A percentile compares a stretch with the other conserved stretches of the same genome.
Evolutionary conservation across 2,797 vertebrate species (phyloP).

Genomic region (Hirundo rustica): DNA sequence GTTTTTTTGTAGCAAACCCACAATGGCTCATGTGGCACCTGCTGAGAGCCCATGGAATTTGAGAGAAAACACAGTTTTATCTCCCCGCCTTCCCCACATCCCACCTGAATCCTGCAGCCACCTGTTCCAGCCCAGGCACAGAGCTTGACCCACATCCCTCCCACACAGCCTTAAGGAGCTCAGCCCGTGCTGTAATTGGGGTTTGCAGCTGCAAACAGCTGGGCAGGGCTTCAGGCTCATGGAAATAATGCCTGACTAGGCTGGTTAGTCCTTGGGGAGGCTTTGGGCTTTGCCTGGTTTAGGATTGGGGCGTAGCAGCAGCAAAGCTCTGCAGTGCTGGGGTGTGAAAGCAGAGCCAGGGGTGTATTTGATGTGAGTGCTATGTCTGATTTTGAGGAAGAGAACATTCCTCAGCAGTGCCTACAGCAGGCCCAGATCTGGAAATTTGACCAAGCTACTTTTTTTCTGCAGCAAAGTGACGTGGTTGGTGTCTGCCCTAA

Average conservation of each 20-base stretch:
- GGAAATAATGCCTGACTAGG: background rate
- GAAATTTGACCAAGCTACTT: background rate
- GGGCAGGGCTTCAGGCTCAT: background rate
- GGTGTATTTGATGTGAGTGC: background rate
- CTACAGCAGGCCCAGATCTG: background rate
- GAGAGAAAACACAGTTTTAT: background rate
- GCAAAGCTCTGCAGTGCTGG: background rate
- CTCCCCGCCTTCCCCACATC: background rate
- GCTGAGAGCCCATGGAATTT: background rate
- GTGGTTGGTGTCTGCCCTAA: background rate
- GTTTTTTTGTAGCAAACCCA: background rate
- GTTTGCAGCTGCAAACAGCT: conserved; percentile 14
- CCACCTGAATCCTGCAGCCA: background rate
- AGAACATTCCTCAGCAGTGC: background rate
- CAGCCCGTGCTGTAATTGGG: background rate
- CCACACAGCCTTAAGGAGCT: background rate
- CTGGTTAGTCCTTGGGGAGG: background rate
- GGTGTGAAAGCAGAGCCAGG: background rate
- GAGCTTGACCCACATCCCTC: background rate
- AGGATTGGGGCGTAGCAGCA: background rate
- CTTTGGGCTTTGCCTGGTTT: background rate
- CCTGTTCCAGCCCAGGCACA: background rate
- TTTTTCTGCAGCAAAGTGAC: background rate
- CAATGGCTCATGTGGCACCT: background rate
- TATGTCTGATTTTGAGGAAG: background rate